These are phyloP conservation scores for Donacobius atricapilla DNA, from an alignment of 2,113 vertebrate genomes.

Conservation along the genomic window DNA sequence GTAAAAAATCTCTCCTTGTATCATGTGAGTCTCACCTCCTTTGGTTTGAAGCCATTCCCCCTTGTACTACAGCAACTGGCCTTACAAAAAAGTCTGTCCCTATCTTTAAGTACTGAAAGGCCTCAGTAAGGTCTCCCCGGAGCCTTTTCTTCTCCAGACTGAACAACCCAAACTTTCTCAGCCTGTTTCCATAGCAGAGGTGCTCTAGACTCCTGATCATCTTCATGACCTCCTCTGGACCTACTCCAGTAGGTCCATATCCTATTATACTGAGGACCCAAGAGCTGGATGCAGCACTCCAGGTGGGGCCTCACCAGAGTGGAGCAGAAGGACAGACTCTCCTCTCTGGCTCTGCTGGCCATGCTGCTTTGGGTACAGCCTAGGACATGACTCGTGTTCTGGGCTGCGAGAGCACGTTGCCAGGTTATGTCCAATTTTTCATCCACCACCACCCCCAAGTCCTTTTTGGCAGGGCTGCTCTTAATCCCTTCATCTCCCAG, in stretches of 20 bases:
- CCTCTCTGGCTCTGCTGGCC: fast-evolving
- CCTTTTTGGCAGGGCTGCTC: not conserved
- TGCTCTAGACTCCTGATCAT: not conserved
- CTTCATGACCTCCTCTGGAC: not conserved
- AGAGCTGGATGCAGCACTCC: not conserved
- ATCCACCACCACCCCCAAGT: not conserved
- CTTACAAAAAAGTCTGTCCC: not conserved
- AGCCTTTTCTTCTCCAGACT: not conserved
- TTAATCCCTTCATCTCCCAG: not conserved
- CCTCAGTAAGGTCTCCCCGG: not conserved
- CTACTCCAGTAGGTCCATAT: not conserved
- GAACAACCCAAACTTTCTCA: not conserved
- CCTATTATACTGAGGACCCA: not conserved
- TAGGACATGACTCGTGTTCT: not conserved
- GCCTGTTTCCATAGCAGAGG: not conserved
- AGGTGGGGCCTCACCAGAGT: not conserved
- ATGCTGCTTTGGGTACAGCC: not conserved
- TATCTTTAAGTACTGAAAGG: not conserved
- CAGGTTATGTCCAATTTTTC: not conserved
- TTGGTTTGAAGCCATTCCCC: not conserved
- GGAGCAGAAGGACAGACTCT: not conserved
- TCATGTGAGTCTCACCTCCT: not conserved
- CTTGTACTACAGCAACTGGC: not conserved
- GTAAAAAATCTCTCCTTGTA: not conserved
- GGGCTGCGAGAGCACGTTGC: fast-evolving